Base-by-base conservation (phyloP, 2,888 invertebrate genomes). In the Mesoligia furuncula region DNA sequence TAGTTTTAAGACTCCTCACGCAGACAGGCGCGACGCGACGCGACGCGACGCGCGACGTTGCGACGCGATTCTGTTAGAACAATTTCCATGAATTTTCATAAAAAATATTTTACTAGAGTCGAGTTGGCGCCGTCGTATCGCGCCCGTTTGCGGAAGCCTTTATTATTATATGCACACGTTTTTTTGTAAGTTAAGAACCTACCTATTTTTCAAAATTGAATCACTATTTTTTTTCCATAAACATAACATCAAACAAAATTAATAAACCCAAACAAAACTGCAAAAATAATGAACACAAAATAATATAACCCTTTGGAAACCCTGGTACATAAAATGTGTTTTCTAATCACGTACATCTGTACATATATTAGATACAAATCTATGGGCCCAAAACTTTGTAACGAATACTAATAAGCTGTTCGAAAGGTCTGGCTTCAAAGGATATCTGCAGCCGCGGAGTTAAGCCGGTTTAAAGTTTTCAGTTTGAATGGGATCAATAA, bases 391-490 rank as follows among this genome's bases (percentile, higher is more conserved):
- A 93, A 95, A 94, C 90, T 95, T 95, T 93, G 93, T 92, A 91
- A 91, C 88, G 95, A 94, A 95, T 95, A 94, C 94, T 94, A 95
- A 95, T 95, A 94, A 94, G 93, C 90, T 88, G 85, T 88, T 90
- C 89, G 85, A 90, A 90, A 91, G 91, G 89, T 86, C 88, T 88
- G 86, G 83, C 89, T 90, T 92, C 92, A 93, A 92, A 93, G 92
- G 93, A 90, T 92, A 90, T 90, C 65, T 88, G 85, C 82, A 62
- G 74, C 86, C 77, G n/a, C 75, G 78, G 64, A 73, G 73, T 64
- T 61, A 77, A 83, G 68, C 76, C 57, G 77, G 70, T 77, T 78
- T 67, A 64, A 87, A 82, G 59, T 84, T 85, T 73, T 76, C 70
- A 65, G 54, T 84, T 84, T 42, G 31, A 42, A 48, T 36, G 45